Base-by-base conservation (phyloP, 1,140 invertebrate species). In the Platorchestia sp. region DNA sequence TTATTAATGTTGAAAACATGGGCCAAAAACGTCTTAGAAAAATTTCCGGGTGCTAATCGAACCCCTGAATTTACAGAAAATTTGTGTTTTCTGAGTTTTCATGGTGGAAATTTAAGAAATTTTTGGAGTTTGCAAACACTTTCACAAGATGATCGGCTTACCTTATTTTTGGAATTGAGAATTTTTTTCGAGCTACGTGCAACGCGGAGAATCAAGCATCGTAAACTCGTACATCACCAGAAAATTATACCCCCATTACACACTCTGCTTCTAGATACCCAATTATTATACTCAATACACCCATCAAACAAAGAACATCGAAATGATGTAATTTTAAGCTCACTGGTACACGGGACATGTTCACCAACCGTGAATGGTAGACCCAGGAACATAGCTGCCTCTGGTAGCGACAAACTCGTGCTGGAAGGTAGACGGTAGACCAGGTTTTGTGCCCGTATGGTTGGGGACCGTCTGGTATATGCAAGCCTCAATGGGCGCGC, bases 401-500 rank as follows among this genome's bases (percentile, higher is more conserved):
- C 45, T 44, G 6, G 91, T 93, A 40, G 91, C 91, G 10, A 93
- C 91, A 93, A 93, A 93, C 44, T 93, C 91, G 44, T 93, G 91
- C 36, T 7, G 41, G 40, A 93, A 93, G 47, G 91, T 93, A 27
- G 95, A 95, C 36, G 75, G 95, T 0, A 86, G 95, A 45, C 45
- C 45, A 27, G 95, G 86, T 90, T 95, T 95, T 0, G 95, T 95
- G 27, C 95, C 95, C 22, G 95, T 87, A 43, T 95, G 95, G 86
- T 95, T 95, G 59, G 95, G 95, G 44, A 90, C 45, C 27, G 86
- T 95, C 45, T 95, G 86, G 51, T 95, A 95, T 44, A 95, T 95
- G 86, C 86, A 95, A 45, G 95, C 86, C 16, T 95, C 95, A 27
- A 95, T 86, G 22, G 95, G 95, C 44, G 86, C 95, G 0, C 86